Percentiles rank a stretch among this genome's conserved stretches.
Conservation (phyloP, 2,888 invertebrate species). For the Cephus pygmeus region DNA sequence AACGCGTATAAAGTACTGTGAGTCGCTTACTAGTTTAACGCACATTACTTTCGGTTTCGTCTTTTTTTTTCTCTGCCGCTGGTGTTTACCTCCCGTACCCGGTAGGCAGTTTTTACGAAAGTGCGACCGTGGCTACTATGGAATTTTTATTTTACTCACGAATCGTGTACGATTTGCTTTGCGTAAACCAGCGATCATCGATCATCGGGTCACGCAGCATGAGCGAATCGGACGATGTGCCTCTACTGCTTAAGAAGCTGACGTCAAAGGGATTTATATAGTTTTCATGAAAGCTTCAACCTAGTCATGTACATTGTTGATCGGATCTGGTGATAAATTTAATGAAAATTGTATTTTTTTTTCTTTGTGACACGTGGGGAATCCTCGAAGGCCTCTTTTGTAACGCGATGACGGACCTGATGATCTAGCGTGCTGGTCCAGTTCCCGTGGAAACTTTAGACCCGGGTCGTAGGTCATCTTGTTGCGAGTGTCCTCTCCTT, state of each 20-base stretch:
- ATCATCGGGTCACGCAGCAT: background rate
- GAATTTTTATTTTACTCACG: background rate
- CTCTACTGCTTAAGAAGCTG: background rate
- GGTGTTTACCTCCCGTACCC: background rate
- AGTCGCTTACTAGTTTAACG: background rate
- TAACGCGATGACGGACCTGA: background rate
- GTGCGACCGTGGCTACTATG: background rate
- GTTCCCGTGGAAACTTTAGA: background rate
- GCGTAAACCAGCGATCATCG: background rate
- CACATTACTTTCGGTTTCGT: background rate
- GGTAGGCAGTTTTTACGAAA: background rate
- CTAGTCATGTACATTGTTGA: no score
- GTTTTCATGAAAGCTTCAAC: background rate
- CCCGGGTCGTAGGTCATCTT: background rate
- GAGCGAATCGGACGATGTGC: background rate
- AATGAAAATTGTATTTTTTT: no score
- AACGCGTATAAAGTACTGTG: background rate
- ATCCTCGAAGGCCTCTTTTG: background rate
- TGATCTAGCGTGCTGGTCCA: background rate
- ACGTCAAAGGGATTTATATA: background rate
- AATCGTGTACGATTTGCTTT: background rate
- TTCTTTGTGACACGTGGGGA: no score
- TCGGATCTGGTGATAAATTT: no score
- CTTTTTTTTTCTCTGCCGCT: background rate
- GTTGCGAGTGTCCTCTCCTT: constrained; percentile 19